These are phyloP conservation scores for Timandra comae DNA, from an alignment of 2,888 invertebrate genomes.

Conservation along the genomic window DNA sequence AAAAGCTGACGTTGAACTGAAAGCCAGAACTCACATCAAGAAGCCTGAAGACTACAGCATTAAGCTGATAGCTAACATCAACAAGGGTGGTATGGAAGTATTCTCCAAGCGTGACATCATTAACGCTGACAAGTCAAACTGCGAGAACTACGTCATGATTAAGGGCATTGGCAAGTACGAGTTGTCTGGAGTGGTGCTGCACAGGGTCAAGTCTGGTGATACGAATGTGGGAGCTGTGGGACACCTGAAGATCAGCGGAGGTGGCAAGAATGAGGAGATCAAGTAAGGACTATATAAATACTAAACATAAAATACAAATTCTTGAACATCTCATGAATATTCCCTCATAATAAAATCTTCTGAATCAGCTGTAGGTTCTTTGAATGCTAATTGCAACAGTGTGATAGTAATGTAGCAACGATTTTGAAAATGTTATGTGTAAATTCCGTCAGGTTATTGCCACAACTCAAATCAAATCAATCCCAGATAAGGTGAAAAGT, in stretches of 20 bases:
- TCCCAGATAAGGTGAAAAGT: neutral
- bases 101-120: slow-evolving; percentile 76
- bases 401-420: no score
- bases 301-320: no score
- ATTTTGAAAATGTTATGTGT: no score
- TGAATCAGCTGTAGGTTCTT: no score
- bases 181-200: slow-evolving; percentile 75
- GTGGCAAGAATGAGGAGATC: slow-evolving; percentile 72
- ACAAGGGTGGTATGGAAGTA: slow-evolving; percentile 58
- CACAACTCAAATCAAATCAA: no score
- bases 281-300: no score
- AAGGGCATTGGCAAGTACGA: slow-evolving; percentile 79
- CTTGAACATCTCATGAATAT: no score
- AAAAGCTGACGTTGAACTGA: slow-evolving; percentile 78
- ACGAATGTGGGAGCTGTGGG: slow-evolving; percentile 75
- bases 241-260: slow-evolving; percentile 65
- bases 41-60: slow-evolving; percentile 59
- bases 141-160: slow-evolving; percentile 76
- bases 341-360: no score
- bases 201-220: slow-evolving; percentile 73
- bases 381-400: no score
- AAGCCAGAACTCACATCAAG: slow-evolving; percentile 65
- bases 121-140: slow-evolving; percentile 77
- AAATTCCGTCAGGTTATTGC: no score
- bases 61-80: slow-evolving; percentile 41